Conservation (phyloP, 2,113 vertebrate species). For the Myrmecophaga tridactyla region DNA sequence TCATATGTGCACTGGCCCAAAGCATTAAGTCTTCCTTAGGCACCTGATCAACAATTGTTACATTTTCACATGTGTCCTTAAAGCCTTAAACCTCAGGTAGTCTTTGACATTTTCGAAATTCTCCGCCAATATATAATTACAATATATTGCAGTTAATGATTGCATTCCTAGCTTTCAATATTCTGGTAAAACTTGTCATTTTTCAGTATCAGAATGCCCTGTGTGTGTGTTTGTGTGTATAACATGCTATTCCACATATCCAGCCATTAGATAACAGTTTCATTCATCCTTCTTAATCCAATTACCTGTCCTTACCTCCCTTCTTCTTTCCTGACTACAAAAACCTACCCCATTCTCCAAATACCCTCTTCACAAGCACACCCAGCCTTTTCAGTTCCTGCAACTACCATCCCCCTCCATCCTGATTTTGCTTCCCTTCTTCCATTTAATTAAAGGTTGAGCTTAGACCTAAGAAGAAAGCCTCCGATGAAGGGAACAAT, state of each 20-base stretch:
- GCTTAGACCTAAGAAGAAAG: neutral
- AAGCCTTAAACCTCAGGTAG: neutral
- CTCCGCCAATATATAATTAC: too few relatives aligned
- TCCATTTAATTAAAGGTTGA: neutral
- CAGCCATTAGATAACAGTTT: neutral
- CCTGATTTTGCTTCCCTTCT: neutral
- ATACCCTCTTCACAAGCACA: fast-evolving
- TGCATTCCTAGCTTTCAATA: neutral
- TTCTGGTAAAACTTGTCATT: neutral
- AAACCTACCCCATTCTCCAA: neutral
- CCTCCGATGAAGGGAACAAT: neutral
- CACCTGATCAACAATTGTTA: neutral
- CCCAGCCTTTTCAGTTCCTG: neutral
- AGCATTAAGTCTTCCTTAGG: neutral
- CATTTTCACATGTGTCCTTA: neutral
- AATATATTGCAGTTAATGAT: neutral
- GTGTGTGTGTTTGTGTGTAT: neutral
- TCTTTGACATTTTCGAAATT: neutral
- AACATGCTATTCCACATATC: neutral
- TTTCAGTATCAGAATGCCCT: neutral
- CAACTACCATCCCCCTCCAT: neutral
- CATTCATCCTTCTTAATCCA: neutral
- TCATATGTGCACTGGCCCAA: neutral
- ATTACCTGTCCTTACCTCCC: neutral
- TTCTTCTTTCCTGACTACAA: neutral